phyloP scores from a whole-genome alignment of 1,140 invertebrate genomes.

The Monomorium pharaonis region DNA sequence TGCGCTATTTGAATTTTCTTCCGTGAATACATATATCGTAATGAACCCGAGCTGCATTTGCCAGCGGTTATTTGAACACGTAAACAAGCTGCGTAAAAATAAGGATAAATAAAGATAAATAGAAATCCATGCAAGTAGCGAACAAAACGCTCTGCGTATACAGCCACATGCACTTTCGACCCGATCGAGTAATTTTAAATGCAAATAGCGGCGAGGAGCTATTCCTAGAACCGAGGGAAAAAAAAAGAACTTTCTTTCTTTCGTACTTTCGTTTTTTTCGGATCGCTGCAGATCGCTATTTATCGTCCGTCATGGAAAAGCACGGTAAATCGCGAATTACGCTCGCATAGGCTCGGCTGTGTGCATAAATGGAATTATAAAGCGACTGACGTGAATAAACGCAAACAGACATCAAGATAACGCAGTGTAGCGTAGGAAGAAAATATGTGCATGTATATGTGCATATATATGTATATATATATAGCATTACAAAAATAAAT shows the following conservation, averaged over 20 bases:
- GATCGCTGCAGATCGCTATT: neutral
- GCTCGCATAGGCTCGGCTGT: conserved; percentile 5
- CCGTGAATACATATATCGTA: neutral
- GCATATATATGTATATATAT: neutral
- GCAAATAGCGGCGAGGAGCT: neutral
- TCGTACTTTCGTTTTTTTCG: conserved; percentile 32
- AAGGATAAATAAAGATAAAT: neutral
- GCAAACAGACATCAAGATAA: conserved; percentile 15
- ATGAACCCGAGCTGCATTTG: neutral
- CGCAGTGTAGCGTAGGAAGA: neutral
- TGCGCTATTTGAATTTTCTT: neutral
- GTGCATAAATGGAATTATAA: conserved; percentile 15
- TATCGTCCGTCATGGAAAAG: conserved; percentile 11
- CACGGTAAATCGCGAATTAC: neutral
- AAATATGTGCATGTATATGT: neutral
- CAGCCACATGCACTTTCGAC: neutral
- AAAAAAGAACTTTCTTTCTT: too few species aligned
- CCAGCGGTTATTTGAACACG: neutral
- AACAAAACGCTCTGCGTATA: neutral
- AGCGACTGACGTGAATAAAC: conserved; percentile 9
- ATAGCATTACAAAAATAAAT: conserved; percentile 41
- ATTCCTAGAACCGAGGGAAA: conserved; percentile 10
- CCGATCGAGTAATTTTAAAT: conserved; percentile 52
- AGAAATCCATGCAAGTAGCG: neutral
- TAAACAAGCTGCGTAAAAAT: neutral